A percentile compares a stretch with the other conserved stretches of the same genome.
These are phyloP conservation scores for Peromyscus attwateri DNA, from an alignment of 2,797 vertebrate genomes.

Conservation along the genomic window DNA sequence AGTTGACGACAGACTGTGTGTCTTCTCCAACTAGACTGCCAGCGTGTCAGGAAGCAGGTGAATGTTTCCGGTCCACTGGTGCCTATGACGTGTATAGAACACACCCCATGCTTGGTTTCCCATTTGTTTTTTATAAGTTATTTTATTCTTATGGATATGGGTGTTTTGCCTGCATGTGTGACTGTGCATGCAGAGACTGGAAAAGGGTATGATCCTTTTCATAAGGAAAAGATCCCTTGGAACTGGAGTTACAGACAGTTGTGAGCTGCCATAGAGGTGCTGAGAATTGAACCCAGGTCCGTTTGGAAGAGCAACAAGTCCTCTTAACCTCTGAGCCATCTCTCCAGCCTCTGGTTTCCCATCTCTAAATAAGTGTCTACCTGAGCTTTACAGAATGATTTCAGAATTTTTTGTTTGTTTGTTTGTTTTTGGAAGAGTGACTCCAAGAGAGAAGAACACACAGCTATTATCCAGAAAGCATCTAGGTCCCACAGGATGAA, in stretches of 20 bases:
- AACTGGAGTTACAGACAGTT: not conserved
- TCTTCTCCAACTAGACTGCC: not conserved
- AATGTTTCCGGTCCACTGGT: not conserved
- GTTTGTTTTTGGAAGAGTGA: not conserved
- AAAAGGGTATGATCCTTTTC: no score
- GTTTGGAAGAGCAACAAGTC: not conserved
- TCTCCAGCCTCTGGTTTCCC: not conserved
- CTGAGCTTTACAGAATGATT: not conserved
- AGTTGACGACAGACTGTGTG: not conserved
- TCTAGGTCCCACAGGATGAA: not conserved
- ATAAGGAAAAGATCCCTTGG: not conserved
- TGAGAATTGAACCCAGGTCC: not conserved
- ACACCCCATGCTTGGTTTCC: not conserved
- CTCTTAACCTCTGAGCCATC: not conserved
- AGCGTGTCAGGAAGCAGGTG: not conserved
- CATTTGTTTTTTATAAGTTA: not conserved
- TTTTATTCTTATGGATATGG: no score
- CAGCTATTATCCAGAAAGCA: conserved; percentile 19
- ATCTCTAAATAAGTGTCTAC: not conserved
- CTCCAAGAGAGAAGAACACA: not conserved
- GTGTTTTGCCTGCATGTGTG: no score
- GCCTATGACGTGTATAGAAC: not conserved
- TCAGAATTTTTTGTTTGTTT: not conserved
- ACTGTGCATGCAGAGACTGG: not conserved
- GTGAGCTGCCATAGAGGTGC: not conserved